These are phyloP conservation scores for Brachionus calyciflorus DNA, from an alignment of 1,140 invertebrate genomes.

Conservation along the genomic window DNA sequence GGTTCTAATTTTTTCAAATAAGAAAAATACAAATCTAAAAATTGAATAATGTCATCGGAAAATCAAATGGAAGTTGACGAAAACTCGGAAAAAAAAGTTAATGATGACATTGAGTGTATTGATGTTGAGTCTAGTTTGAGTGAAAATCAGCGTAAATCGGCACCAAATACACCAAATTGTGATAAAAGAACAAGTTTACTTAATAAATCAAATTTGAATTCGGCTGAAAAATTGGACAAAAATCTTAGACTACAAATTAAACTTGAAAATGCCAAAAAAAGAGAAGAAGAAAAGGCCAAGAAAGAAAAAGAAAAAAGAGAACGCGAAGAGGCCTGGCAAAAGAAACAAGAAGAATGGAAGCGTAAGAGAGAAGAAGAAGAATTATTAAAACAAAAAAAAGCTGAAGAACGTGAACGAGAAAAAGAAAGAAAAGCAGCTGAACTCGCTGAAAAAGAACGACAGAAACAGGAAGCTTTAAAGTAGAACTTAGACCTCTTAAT, in stretches of 20 bases:
- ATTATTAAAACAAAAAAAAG: background rate
- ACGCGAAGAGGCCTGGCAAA: background rate
- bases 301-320: slow-evolving; percentile 33
- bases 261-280: slow-evolving; percentile 12
- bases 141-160: background rate
- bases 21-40: too few relatives aligned
- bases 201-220: background rate
- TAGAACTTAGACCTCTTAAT: too few relatives aligned
- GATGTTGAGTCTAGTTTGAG: too few relatives aligned
- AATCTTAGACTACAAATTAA: slow-evolving; percentile 20
- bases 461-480: slow-evolving; percentile 26
- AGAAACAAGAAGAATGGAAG: background rate
- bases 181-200: background rate
- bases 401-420: slow-evolving; percentile 29
- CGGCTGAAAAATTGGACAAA: slow-evolving; percentile 40
- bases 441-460: slow-evolving; percentile 18
- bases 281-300: slow-evolving; percentile 26
- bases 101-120: background rate
- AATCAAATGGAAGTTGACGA: background rate
- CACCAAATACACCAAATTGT: slow-evolving; percentile 7
- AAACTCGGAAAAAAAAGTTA: background rate
- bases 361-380: slow-evolving; percentile 41
- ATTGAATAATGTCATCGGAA: slow-evolving; percentile 12
- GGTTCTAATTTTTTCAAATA: too few relatives aligned
- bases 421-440: slow-evolving; percentile 45